These are phyloP conservation scores for Zelleria hepariella DNA, from an alignment of 2,888 invertebrate species.

Conservation along the genomic window DNA sequence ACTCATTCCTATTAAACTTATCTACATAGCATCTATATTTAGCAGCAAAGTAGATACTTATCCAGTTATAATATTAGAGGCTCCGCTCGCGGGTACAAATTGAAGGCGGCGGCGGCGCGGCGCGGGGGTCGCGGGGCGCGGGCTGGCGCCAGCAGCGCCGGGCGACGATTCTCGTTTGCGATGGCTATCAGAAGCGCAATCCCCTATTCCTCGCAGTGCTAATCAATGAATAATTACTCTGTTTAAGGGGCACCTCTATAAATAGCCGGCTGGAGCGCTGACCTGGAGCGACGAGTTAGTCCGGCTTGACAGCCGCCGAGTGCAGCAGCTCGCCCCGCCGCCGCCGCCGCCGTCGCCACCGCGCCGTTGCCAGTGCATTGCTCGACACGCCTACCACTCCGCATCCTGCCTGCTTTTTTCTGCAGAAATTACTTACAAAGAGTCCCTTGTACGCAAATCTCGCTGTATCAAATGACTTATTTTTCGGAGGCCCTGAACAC, in stretches of 20 bases:
- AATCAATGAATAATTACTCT: conserved; percentile 74
- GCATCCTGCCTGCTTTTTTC: conserved; percentile 54
- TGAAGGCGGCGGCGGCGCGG: conserved; percentile 21
- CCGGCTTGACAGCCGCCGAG: conserved; percentile 50
- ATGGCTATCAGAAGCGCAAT: conserved; percentile 70
- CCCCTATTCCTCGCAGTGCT: conserved; percentile 71
- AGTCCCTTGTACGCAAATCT: conserved; percentile 44
- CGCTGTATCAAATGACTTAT: not conserved
- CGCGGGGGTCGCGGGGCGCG: conserved; percentile 16
- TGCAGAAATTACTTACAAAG: conserved; percentile 51
- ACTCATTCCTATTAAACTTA: not conserved
- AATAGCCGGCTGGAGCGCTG: conserved; percentile 72
- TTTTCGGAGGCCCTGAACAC: not conserved
- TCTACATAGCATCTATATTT: not conserved
- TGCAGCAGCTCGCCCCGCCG: conserved; percentile 21
- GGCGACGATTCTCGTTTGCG: conserved; percentile 65
- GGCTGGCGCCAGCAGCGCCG: conserved; percentile 34
- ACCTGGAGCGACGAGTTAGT: conserved; percentile 72
- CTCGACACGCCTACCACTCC: conserved; percentile 57
- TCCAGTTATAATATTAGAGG: not conserved
- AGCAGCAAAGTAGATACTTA: not conserved
- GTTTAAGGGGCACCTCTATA: conserved; percentile 72
- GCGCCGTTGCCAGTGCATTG: conserved; percentile 25
- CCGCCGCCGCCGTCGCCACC: conserved; percentile 22
- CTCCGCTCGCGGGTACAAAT: not conserved